Percentiles rank a stretch among this genome's conserved stretches.
Conservation (phyloP, 2,888 invertebrate genomes). For the Callimorpha dominula region DNA sequence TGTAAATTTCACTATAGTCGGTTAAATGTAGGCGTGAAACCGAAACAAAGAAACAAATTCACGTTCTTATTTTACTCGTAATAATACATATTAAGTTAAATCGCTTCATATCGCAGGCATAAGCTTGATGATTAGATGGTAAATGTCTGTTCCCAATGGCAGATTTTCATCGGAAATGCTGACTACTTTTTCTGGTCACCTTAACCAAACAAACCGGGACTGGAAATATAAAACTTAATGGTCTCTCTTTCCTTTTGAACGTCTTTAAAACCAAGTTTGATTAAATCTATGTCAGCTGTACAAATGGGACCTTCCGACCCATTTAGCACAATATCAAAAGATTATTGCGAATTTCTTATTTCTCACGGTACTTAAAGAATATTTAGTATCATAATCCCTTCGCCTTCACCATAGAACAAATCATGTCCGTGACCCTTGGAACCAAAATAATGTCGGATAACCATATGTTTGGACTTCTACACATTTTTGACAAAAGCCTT, state of each 20-base stretch:
- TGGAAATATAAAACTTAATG: slow-evolving; percentile 1
- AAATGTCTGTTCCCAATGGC: neutral
- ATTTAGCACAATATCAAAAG: slow-evolving; percentile 46
- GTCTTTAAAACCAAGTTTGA: slow-evolving; percentile 9
- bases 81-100: no score
- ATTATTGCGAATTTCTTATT: slow-evolving; percentile 37
- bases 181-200: neutral
- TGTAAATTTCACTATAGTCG: no score
- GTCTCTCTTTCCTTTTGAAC: neutral
- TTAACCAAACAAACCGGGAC: neutral
- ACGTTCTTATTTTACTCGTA: no score
- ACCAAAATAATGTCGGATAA: slow-evolving; percentile 66
- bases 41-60: no score
- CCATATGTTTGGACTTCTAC: slow-evolving; percentile 72
- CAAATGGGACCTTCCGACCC: slow-evolving; percentile 42
- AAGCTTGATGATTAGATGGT: no score
- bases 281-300: slow-evolving; percentile 3
- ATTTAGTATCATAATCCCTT: slow-evolving; percentile 59
- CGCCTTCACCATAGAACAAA: slow-evolving; percentile 67
- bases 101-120: no score
- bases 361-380: slow-evolving; percentile 69
- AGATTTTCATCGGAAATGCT: neutral
- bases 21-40: no score
- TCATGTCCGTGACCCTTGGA: slow-evolving; percentile 68
- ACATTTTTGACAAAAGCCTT: slow-evolving; percentile 56